Percentiles rank a stretch among this genome's conserved stretches.
phyloP scores from a whole-genome alignment of 2,888 invertebrate species.

The Lycia hirtaria region DNA sequence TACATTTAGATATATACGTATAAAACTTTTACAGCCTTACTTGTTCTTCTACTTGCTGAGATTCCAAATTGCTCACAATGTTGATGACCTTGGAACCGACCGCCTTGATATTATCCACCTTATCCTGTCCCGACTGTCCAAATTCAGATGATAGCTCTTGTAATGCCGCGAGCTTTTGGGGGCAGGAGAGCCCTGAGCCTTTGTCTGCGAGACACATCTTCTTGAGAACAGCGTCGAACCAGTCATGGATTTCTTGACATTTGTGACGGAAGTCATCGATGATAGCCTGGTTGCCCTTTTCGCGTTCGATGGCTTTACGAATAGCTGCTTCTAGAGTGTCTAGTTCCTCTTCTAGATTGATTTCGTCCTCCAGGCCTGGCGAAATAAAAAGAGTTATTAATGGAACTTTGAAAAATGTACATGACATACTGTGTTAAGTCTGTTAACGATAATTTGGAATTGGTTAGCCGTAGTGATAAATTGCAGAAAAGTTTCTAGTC shows the following conservation, averaged over 20 bases:
- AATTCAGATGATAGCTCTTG: constrained; percentile 90
- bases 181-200: constrained; percentile 92
- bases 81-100: constrained; percentile 90
- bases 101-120: constrained; percentile 89
- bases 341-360: constrained; percentile 89
- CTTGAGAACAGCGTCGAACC: constrained; percentile 92
- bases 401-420: background rate
- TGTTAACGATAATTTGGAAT: background rate
- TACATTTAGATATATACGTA: background rate
- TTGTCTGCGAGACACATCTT: constrained; percentile 93
- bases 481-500: too few relatives aligned
- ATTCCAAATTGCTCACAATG: constrained; percentile 94
- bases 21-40: constrained; percentile 56
- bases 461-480: too few relatives aligned
- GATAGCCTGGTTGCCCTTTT: constrained; percentile 90
- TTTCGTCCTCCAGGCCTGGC: constrained; percentile 86
- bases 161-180: constrained; percentile 91
- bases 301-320: constrained; percentile 89
- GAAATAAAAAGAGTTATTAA: background rate
- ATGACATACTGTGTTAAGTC: background rate
- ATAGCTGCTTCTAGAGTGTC: constrained; percentile 90
- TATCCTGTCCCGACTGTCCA: constrained; percentile 89
- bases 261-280: constrained; percentile 91
- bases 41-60: constrained; percentile 96
- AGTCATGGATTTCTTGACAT: constrained; percentile 91